Conservation (phyloP, 2,797 vertebrate species). For the Peromyscus attwateri region DNA sequence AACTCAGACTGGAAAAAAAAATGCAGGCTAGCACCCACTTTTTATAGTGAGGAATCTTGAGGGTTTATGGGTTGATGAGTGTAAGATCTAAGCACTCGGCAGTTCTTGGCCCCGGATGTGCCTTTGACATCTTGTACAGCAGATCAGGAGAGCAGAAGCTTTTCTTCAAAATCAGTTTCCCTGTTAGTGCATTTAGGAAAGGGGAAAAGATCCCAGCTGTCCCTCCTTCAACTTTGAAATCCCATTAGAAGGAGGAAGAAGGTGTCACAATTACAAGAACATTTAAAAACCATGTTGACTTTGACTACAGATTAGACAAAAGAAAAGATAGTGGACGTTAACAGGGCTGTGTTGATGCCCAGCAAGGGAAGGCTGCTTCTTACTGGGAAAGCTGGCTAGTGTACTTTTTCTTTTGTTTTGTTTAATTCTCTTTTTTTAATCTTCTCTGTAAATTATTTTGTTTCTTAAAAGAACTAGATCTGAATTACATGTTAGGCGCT, state of each 20-base stretch:
- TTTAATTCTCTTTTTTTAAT: neutral
- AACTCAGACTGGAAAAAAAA: constrained; percentile 83
- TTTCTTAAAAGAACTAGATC: neutral
- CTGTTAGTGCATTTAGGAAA: no score
- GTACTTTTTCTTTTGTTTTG: neutral
- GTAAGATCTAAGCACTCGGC: no score
- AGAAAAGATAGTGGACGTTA: neutral
- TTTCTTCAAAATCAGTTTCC: no score
- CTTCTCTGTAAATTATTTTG: neutral
- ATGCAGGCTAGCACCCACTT: no score
- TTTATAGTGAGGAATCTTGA: no score
- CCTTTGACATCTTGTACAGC: no score
- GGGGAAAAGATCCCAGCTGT: no score
- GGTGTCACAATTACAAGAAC: neutral
- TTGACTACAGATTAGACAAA: neutral
- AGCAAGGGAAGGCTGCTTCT: neutral
- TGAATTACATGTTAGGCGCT: neutral
- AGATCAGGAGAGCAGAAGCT: no score
- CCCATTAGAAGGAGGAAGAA: neutral
- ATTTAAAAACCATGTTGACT: neutral
- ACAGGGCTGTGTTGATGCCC: neutral
- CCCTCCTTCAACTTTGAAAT: no score
- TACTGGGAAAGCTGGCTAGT: neutral
- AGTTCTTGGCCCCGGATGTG: no score
- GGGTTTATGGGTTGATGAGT: no score